Evolutionary conservation across 1,140 invertebrate genomes (phyloP).

Genomic region (Latrodectus geometricus): DNA sequence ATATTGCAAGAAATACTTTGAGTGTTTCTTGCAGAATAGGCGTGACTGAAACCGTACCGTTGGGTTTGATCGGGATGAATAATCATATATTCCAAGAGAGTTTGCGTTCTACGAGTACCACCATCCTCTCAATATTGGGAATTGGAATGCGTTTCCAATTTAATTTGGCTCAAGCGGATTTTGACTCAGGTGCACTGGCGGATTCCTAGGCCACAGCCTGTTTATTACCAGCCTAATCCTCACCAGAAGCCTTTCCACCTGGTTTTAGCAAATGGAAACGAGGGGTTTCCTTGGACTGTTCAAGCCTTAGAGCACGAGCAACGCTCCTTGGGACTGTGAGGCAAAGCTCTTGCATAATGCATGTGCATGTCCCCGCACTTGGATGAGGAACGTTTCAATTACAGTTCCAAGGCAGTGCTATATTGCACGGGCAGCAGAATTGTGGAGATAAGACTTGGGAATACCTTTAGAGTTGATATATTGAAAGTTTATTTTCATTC

Average conservation of each 20-base stretch:
- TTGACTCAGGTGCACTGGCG: constrained; percentile 32
- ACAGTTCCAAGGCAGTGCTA: constrained; percentile 9
- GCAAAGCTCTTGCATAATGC: constrained; percentile 38
- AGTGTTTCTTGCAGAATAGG: no score
- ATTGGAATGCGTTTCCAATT: not conserved
- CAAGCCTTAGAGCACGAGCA: constrained; percentile 12
- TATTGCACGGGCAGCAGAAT: not conserved
- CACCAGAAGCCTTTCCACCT: not conserved
- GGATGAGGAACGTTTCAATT: constrained; percentile 34
- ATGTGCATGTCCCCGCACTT: not conserved
- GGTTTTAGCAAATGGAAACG: constrained; percentile 31
- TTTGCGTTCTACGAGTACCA: no score
- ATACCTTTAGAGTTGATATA: not conserved
- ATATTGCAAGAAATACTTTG: no score
- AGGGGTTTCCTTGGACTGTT: not conserved
- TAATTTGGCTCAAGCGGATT: constrained; percentile 26
- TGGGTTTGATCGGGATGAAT: no score
- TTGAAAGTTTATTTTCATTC: not conserved
- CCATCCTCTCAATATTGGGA: no score
- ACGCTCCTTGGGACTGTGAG: not conserved
- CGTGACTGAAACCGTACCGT: no score
- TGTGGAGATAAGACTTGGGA: not conserved
- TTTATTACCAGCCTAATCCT: constrained; percentile 49
- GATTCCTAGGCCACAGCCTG: constrained; percentile 17
- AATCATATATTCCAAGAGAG: no score